Evolutionary conservation across 2,888 invertebrate species (phyloP), one percentile per base, ranked within the genome.

Genomic region (Crossocerus cetratus): DNA sequence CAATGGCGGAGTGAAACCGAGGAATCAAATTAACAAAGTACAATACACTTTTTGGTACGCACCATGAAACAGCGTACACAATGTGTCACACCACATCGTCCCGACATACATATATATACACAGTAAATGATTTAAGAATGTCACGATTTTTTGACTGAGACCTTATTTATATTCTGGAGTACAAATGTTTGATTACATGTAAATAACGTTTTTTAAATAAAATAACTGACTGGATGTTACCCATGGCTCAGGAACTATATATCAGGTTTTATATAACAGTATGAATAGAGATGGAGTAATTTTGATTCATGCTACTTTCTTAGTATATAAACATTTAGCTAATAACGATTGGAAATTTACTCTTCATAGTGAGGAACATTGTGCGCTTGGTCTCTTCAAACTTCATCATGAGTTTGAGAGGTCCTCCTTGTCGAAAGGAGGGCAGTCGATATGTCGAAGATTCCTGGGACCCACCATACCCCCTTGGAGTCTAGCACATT

Each of bases 381-480:
- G 32, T 32, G 32, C 32, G 8, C 32, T 32, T 32, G 32, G 11
- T 32, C 16, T 49, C 21, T n/a, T 49, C 11, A 5, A 11, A 2
- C 13, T 21, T 23, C 42, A 43, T 77, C 71, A 72, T 42, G 69
- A 65, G 16, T 66, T 61, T 18, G 63, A 64, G 14, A 22, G 44
- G 42, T 60, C 56, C 64, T 69, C 58, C 55, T 88, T 86, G 78
- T 94, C 94, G 74, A 95, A 84, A 0, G 94, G 93, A 0, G 95
- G 95, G 78, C 95, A 95, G 62, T 93, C 91, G 79, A 93, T 93
- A 80, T 95, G 95, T 2, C 94, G 90, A 2, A 95, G 91, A 84
- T 95, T 94, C 79, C 95, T 91, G 0, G 95, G 95, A 92, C 94
- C 94, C 22, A 94, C 92, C 90, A 93, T 90, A 0, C 93, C 94